Conservation (phyloP, 2,888 invertebrate genomes). For the Perdita meconis region DNA sequence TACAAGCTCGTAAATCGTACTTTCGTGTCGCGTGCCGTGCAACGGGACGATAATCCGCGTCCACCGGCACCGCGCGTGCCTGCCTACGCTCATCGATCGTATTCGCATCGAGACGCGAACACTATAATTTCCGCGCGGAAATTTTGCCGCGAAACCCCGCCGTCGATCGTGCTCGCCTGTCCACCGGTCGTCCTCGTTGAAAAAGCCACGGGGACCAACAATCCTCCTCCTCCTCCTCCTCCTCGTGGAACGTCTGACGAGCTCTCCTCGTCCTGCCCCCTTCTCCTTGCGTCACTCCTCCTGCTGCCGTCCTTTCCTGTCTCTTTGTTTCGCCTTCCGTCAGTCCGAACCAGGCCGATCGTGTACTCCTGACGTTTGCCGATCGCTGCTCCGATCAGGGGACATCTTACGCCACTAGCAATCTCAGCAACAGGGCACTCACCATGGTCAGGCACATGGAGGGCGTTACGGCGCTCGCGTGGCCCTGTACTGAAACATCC, state of each 20-base stretch:
- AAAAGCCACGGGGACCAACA: not conserved
- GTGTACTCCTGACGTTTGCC: not conserved
- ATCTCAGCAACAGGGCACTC: slow-evolving; percentile 69
- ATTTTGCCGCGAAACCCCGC: not conserved
- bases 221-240: too few species aligned
- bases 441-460: slow-evolving; percentile 69
- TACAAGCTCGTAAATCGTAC: slow-evolving; percentile 64
- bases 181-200: not conserved
- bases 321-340: not conserved
- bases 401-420: slow-evolving; percentile 68
- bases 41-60: slow-evolving; percentile 49
- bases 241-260: slow-evolving; percentile 58
- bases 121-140: not conserved
- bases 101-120: not conserved
- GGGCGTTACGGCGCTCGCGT: slow-evolving; percentile 72
- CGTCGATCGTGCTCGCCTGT: slow-evolving; percentile 1
- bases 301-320: not conserved
- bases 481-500: slow-evolving; percentile 80
- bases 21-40: slow-evolving; percentile 58
- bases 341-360: slow-evolving; percentile 3
- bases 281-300: not conserved
- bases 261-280: not conserved
- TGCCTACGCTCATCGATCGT: slow-evolving; percentile 9
- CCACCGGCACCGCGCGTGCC: not conserved
- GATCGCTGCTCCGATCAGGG: too few species aligned